Evolutionary conservation across 2,113 vertebrate species (phyloP).

Genomic region (Barbus barbus): DNA sequence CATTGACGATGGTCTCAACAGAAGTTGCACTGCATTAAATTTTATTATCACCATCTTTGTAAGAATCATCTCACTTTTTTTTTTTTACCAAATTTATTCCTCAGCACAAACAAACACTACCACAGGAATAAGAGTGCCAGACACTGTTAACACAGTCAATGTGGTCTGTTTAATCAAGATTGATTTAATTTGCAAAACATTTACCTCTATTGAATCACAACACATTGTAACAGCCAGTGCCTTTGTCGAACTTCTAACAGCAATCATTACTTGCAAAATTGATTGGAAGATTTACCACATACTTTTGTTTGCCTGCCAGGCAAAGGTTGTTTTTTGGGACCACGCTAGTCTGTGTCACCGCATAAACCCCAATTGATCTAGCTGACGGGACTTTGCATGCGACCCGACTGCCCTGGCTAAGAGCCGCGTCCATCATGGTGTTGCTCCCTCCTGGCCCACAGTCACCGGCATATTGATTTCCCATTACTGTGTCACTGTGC

Average conservation of each 20-base stretch:
- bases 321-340: constrained; percentile 1
- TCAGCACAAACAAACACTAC: constrained; percentile 59
- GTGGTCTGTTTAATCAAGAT: constrained; percentile 68
- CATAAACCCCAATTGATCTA: constrained; percentile 66
- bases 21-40: constrained; percentile 59
- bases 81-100: constrained; percentile 64
- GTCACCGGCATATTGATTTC: constrained; percentile 71
- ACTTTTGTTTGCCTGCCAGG: constrained; percentile 55
- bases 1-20: background rate
- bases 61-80: constrained; percentile 49
- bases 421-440: constrained; percentile 67
- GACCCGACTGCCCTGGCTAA: constrained; percentile 64
- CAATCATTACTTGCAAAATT: constrained; percentile 67
- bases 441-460: constrained; percentile 57
- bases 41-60: constrained; percentile 62
- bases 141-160: constrained; percentile 65
- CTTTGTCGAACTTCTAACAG: constrained; percentile 56
- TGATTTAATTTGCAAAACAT: constrained; percentile 74
- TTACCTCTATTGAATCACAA: constrained; percentile 69
- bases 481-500: constrained; percentile 70
- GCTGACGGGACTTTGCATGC: constrained; percentile 62
- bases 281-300: constrained; percentile 58
- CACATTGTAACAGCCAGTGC: constrained; percentile 35
- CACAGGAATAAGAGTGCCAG: constrained; percentile 66
- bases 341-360: constrained; percentile 18